Evolutionary conservation across 2,888 invertebrate genomes (phyloP), one percentile per base, ranked within the genome.

Genomic region (Herminia tarsipennalis): DNA sequence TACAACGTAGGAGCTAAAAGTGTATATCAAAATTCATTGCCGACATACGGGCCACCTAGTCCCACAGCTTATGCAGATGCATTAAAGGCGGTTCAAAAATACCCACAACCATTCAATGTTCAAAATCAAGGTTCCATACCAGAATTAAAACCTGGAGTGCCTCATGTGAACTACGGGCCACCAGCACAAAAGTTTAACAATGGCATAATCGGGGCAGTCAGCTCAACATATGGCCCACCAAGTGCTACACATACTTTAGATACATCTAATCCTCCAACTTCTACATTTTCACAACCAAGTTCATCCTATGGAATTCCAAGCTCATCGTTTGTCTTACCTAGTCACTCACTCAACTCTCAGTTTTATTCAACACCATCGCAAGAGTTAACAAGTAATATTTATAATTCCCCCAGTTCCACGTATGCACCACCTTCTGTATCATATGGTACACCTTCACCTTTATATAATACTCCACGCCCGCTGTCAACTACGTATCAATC

Each of bases 21-120:
- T 74, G 42, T 70, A 48, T 70, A 76, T 42, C 79, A 77, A 54
- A 84, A 70, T 70, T 58, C 64, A 17, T 72, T 73, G 49, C 83
- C 89, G 1, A 86, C 88, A 1, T 89, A 91, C 44, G 88, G 89
- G 8, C 83, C 87, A 3, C 88, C 89, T 1, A 87, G 85, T 69
- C 84, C 85, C 3, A 89, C 88, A 20, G 82, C 84, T 25, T 73
- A 76, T 33, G 62, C 76, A 3, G 73, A 72, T 51, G 51, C 66
- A 6, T 72, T 80, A 46, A 81, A 80, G 45, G 41, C 63, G n/a
- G 58, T 60, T 1, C 76, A 81, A 35, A 81, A 73, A 46, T 61
- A 73, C 20, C 76, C 85, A 2, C 78, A 84, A 42, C 59, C 78
- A 5, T 84, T 81, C 37, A 73, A 76, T 35, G 51, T 64, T 37